These are phyloP conservation scores for Heliangelus exortis DNA, from an alignment of 2,797 vertebrate genomes.

Conservation along the genomic window DNA sequence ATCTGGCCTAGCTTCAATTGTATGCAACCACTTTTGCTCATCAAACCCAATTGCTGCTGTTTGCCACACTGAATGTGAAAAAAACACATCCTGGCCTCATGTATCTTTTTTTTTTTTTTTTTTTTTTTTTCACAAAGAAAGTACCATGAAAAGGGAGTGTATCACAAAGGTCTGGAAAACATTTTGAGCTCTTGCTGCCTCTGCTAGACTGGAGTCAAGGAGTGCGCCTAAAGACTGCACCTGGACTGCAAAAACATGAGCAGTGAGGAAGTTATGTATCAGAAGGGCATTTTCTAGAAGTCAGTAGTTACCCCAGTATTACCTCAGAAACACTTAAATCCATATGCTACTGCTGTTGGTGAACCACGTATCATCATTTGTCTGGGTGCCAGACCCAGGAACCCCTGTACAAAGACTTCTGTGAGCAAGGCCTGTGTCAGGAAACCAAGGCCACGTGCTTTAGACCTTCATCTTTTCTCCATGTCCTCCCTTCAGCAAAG, in stretches of 20 bases:
- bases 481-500: neutral
- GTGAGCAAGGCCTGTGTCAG: rapidly evolving
- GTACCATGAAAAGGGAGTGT: rapidly evolving
- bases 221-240: rapidly evolving
- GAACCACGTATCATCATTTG: neutral
- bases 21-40: neutral
- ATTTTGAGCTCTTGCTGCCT: neutral
- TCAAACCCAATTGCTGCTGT: neutral
- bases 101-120: neutral
- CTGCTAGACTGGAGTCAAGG: neutral
- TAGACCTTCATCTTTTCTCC: neutral
- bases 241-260: neutral
- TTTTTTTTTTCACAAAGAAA: neutral
- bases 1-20: neutral
- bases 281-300: neutral
- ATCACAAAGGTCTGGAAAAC: neutral
- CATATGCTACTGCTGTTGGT: rapidly evolving
- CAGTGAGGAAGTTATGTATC: rapidly evolving
- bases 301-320: neutral
- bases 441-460: neutral
- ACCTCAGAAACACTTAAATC: neutral
- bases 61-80: neutral
- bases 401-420: neutral
- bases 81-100: neutral
- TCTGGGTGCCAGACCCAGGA: neutral